These are phyloP conservation scores for Aldabrachelys gigantea DNA, from an alignment of 2,113 vertebrate species.

Conservation along the genomic window DNA sequence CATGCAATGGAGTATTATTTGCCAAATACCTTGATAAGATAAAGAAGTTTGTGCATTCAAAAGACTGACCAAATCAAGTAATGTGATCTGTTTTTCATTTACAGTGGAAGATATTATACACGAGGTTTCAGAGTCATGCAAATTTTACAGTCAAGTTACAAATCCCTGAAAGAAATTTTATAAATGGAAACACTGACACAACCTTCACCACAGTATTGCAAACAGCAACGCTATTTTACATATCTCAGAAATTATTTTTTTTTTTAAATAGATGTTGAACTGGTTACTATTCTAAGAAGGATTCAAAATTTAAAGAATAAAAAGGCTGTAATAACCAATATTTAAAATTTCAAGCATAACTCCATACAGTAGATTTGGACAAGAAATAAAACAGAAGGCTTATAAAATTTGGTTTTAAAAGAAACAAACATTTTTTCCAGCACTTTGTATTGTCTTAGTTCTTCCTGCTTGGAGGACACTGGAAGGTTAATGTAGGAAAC, in stretches of 20 bases:
- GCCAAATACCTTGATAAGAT: slow-evolving; percentile 31
- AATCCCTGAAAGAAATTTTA: slow-evolving; percentile 82
- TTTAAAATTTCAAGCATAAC: slow-evolving; percentile 71
- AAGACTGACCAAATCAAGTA: slow-evolving; percentile 56
- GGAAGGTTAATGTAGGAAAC: slow-evolving; percentile 41
- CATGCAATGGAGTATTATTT: slow-evolving; percentile 6
- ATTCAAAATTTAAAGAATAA: slow-evolving; percentile 51
- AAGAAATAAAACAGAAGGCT: neutral
- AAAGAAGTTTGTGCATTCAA: slow-evolving; percentile 42
- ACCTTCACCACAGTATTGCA: slow-evolving; percentile 89
- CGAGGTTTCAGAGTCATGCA: slow-evolving; percentile 82
- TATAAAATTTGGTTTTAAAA: slow-evolving; percentile 6
- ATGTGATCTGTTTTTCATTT: slow-evolving; percentile 59
- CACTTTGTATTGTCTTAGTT: slow-evolving; percentile 29
- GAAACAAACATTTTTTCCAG: slow-evolving; percentile 6
- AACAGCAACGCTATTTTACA: slow-evolving; percentile 81
- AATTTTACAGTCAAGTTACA: slow-evolving; percentile 83
- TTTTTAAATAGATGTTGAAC: slow-evolving; percentile 58
- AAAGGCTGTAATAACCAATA: neutral
- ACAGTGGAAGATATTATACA: slow-evolving; percentile 73
- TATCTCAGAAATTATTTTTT: slow-evolving; percentile 53
- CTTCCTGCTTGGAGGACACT: slow-evolving; percentile 33
- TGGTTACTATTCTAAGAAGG: slow-evolving; percentile 59
- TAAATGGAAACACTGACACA: slow-evolving; percentile 86
- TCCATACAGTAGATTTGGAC: slow-evolving; percentile 57